Evolutionary conservation across 2,113 vertebrate species (phyloP).

Genomic region (Phalacrocorax brasilianus): DNA sequence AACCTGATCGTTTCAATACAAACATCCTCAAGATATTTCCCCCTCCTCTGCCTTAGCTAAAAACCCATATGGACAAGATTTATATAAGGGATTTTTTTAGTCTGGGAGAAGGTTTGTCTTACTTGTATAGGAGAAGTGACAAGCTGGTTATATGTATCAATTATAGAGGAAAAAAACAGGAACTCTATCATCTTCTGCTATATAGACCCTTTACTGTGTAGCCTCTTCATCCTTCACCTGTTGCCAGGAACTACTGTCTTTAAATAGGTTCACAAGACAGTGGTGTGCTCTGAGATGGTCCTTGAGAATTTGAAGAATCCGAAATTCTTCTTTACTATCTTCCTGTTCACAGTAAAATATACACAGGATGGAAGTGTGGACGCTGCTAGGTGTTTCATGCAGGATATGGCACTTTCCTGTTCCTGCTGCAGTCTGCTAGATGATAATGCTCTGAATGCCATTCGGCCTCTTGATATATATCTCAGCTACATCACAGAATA

Average conservation of each 20-base stretch:
- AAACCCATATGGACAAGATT: background rate
- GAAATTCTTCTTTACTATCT: background rate
- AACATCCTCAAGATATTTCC: background rate
- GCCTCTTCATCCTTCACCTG: background rate
- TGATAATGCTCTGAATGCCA: background rate
- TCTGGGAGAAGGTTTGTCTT: background rate
- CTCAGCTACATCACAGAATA: background rate
- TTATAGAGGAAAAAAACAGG: background rate
- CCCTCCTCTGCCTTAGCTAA: accelerated
- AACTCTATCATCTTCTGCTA: background rate
- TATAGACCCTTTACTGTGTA: background rate
- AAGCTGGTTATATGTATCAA: background rate
- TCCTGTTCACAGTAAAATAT: background rate
- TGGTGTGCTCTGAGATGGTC: background rate
- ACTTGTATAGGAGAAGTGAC: background rate
- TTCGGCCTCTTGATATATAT: background rate
- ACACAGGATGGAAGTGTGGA: background rate
- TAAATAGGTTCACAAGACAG: background rate
- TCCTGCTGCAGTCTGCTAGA: background rate
- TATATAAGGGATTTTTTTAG: background rate
- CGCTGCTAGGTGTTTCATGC: background rate
- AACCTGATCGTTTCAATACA: background rate
- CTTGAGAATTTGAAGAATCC: background rate
- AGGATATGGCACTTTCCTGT: background rate
- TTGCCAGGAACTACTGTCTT: background rate